Percentiles rank a stretch among this genome's conserved stretches.
Conservation (phyloP, 2,113 vertebrate species). For the Callospermophilus lateralis region DNA sequence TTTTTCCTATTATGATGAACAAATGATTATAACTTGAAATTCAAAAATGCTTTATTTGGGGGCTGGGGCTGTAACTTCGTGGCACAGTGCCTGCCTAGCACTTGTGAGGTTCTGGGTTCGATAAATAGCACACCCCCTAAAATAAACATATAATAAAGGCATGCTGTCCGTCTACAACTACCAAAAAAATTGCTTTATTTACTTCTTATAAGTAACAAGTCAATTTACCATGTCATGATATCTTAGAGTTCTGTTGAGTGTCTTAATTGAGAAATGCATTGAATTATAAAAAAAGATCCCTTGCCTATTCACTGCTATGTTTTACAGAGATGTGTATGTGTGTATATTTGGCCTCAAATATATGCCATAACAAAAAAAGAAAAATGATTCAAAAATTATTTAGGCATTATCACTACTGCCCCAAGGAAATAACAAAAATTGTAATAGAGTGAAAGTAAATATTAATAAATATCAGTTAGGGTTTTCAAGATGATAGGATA, state of each 20-base stretch:
- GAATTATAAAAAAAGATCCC: not conserved
- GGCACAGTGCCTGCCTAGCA: too few species aligned
- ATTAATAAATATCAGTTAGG: not conserved
- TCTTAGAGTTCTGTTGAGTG: not conserved
- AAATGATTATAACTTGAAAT: not conserved
- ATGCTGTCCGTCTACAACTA: too few species aligned
- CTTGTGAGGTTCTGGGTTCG: too few species aligned
- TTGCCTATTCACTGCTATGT: not conserved
- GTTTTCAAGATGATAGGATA: too few species aligned
- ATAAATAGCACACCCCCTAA: too few species aligned
- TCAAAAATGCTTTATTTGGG: not conserved
- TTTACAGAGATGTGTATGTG: not conserved
- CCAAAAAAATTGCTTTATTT: too few species aligned
- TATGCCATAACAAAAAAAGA: not conserved
- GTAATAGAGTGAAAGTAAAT: not conserved
- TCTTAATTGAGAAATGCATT: slow-evolving; percentile 24
- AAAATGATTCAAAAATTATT: not conserved
- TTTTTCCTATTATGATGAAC: not conserved
- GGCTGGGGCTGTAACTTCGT: too few species aligned
- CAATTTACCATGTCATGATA: not conserved
- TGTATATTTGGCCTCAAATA: not conserved
- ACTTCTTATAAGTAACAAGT: not conserved
- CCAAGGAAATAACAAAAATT: not conserved
- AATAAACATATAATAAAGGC: too few species aligned
- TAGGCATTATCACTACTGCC: not conserved